phyloP scores from a whole-genome alignment of 2,113 vertebrate species.

The Calypte anna region DNA sequence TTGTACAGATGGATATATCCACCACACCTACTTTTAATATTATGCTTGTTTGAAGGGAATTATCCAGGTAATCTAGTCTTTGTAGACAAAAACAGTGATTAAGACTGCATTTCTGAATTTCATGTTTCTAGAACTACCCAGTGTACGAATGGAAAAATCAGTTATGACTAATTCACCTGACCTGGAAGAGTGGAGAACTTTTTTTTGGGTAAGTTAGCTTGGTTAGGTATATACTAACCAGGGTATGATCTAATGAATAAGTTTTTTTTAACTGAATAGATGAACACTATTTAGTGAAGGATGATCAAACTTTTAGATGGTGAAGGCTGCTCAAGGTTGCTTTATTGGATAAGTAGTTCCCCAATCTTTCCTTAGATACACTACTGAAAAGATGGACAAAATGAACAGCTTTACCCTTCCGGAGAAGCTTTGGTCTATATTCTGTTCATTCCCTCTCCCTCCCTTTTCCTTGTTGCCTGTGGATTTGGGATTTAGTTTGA shows the following conservation, averaged over 20 bases:
- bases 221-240: neutral
- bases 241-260: neutral
- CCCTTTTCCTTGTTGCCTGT: neutral
- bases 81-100: neutral
- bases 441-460: neutral
- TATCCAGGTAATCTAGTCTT: neutral
- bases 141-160: neutral
- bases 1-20: too few relatives aligned
- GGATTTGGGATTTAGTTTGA: neutral
- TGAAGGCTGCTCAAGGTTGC: neutral
- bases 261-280: neutral
- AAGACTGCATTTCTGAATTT: neutral
- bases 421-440: neutral
- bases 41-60: neutral
- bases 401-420: neutral
- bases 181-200: neutral
- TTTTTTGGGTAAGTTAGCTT: neutral
- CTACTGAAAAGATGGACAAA: neutral
- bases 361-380: neutral
- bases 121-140: neutral
- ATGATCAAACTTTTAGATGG: neutral
- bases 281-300: neutral
- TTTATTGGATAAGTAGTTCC: neutral
- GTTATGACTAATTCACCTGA: neutral
- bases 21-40: neutral